Conservation (phyloP, 1,140 invertebrate genomes). For the Pseudomyrmex dendroicus region DNA sequence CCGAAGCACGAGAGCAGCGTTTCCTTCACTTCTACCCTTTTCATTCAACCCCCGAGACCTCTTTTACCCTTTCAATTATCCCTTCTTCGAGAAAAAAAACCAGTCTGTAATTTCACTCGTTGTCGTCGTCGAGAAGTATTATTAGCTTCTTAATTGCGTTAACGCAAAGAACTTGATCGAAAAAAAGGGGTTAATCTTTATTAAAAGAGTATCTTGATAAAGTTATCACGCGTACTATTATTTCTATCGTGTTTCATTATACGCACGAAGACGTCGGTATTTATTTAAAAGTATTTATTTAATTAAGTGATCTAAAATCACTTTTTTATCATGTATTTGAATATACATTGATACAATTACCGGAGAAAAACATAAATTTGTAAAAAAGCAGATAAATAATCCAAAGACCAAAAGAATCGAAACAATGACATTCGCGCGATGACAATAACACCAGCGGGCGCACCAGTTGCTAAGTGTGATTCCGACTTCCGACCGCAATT, state of each 20-base stretch:
- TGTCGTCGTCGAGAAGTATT: conserved; percentile 41
- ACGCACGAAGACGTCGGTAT: not conserved
- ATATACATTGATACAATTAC: not conserved
- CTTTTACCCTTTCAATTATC: conserved; percentile 55
- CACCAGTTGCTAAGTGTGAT: conserved; percentile 35
- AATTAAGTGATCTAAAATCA: not conserved
- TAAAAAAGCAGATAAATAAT: not conserved
- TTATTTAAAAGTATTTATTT: too few relatives aligned
- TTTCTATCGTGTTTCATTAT: not conserved
- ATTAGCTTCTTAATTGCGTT: conserved; percentile 47
- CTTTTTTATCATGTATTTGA: not conserved
- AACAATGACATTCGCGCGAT: not conserved
- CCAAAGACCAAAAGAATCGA: not conserved
- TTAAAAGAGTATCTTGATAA: not conserved
- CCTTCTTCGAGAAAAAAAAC: conserved; percentile 24
- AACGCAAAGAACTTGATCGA: conserved; percentile 10
- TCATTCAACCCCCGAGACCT: conserved; percentile 46
- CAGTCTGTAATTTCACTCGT: conserved; percentile 62
- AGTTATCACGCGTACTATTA: not conserved
- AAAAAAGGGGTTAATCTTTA: not conserved
- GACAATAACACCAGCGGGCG: not conserved
- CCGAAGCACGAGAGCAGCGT: conserved; percentile 26
- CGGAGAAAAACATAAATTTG: not conserved
- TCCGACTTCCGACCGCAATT: conserved; percentile 27
- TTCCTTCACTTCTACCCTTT: conserved; percentile 45